These are phyloP conservation scores for Elanoides forficatus DNA, from an alignment of 2,113 vertebrate genomes.

Conservation along the genomic window DNA sequence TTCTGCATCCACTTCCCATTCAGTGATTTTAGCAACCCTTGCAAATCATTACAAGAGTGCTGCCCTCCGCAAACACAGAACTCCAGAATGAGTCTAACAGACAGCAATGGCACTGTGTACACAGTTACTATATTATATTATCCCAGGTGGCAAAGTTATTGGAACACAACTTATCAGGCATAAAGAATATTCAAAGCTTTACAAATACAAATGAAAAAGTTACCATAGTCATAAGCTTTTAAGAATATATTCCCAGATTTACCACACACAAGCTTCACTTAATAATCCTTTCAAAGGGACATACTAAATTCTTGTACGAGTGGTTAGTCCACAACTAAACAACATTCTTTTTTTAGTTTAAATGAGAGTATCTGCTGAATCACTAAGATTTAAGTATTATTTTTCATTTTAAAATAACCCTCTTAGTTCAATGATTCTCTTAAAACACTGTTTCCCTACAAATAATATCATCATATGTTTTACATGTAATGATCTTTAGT, in stretches of 20 bases:
- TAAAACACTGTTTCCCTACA: not conserved
- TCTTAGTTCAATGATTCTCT: not conserved
- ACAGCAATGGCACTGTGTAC: not conserved
- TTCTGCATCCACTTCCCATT: slow-evolving; percentile 9
- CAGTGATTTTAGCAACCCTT: slow-evolving; percentile 30
- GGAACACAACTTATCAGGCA: slow-evolving; percentile 19
- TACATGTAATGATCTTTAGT: not conserved
- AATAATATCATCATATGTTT: not conserved
- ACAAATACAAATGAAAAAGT: slow-evolving; percentile 31
- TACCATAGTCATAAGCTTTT: not conserved
- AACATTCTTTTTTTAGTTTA: slow-evolving; percentile 14
- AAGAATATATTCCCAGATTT: slow-evolving; percentile 32
- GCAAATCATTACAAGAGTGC: not conserved
- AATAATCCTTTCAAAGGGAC: not conserved
- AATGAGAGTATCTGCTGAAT: slow-evolving; percentile 37
- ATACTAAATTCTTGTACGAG: not conserved
- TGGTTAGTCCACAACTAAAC: slow-evolving; percentile 26
- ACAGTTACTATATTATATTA: not conserved
- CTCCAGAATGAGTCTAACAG: not conserved
- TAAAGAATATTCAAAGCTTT: slow-evolving; percentile 2
- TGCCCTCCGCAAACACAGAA: slow-evolving; percentile 11
- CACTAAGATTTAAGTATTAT: not conserved
- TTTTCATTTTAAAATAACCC: not conserved
- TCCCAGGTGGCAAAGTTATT: not conserved
- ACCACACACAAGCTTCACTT: not conserved